Conservation (phyloP, 2,797 vertebrate genomes). For the Halcyon smyrnensis region DNA sequence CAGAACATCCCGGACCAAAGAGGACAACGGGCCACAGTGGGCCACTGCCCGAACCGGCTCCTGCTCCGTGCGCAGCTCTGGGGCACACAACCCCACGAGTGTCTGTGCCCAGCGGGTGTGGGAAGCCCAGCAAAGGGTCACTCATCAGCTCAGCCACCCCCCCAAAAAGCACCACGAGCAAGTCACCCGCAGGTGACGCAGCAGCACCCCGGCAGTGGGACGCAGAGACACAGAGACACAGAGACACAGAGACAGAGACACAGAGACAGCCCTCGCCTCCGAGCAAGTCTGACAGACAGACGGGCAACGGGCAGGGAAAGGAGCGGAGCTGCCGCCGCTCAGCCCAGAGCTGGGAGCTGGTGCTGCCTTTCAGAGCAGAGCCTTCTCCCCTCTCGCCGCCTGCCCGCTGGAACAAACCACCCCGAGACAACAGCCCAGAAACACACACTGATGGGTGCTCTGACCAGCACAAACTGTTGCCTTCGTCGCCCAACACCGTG, state of each 20-base stretch:
- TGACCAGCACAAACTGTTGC: neutral
- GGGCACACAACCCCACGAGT: rapidly evolving
- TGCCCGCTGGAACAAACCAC: neutral
- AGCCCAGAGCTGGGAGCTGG: neutral
- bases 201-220: neutral
- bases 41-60: neutral
- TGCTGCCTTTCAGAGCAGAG: neutral
- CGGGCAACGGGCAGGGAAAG: neutral
- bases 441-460: neutral
- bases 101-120: neutral
- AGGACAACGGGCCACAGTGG: neutral
- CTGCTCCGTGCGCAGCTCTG: neutral
- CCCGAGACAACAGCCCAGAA: neutral
- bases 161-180: rapidly evolving
- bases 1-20: neutral
- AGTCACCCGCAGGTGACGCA: rapidly evolving
- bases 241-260: neutral
- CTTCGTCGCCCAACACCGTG: neutral
- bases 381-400: neutral
- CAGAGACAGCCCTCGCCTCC: neutral
- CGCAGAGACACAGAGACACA: neutral
- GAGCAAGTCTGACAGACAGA: neutral
- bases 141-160: neutral
- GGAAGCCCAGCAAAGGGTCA: neutral
- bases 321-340: neutral